Evolutionary conservation across 1,140 invertebrate species (phyloP), one percentile per base, ranked within the genome.

Genomic region (Drosophila rhopaloa): DNA sequence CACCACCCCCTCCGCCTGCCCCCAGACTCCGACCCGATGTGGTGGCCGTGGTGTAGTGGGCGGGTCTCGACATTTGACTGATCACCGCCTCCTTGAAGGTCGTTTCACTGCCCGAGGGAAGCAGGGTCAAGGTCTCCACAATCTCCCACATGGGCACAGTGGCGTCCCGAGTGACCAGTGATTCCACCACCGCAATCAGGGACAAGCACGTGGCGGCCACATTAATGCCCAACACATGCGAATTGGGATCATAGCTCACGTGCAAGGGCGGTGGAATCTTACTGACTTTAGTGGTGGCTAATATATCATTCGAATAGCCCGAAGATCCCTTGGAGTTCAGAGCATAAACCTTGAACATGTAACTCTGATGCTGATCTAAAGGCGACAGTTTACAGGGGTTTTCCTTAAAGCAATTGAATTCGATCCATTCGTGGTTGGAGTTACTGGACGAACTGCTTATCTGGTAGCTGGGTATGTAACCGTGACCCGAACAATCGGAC

Each of bases 381-480:
- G 94, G 93, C 0, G 96, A 96, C 7, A 98, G 95, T 88, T 97
- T 97, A 91, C 98, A 98, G 0, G 97, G 97, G 80, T 97, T 97
- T 40, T 95, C 95, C n/a, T 95, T 94, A 16, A 96, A 95, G 90
- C 97, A 98, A 77, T 98, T 96, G 58, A 96, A 95, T 78, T 97
- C 96, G 61, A 95, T 94, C 95, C 96, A 97, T 66, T 95, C 94
- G 11, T 94, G 93, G 10, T 68, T 68, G n/a, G 94, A 93, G 1
- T 93, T 16, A 93, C 93, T 35, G 4, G 62, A 51, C 1, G 68
- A 62, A 19, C 73, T 72, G 46, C 75, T 77, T 3, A 77, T 48
- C 41, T 85, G 80, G 14, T 88, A 89, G 13, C 62, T 78, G 47
- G 74, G 73, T 10, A 66, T 44, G 1, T 51, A 90, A 5, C 48